A percentile compares a stretch with the other conserved stretches of the same genome.
These are phyloP conservation scores for Rhinolophus ferrumequinum DNA, from an alignment of 2,113 vertebrate species.

Conservation along the genomic window DNA sequence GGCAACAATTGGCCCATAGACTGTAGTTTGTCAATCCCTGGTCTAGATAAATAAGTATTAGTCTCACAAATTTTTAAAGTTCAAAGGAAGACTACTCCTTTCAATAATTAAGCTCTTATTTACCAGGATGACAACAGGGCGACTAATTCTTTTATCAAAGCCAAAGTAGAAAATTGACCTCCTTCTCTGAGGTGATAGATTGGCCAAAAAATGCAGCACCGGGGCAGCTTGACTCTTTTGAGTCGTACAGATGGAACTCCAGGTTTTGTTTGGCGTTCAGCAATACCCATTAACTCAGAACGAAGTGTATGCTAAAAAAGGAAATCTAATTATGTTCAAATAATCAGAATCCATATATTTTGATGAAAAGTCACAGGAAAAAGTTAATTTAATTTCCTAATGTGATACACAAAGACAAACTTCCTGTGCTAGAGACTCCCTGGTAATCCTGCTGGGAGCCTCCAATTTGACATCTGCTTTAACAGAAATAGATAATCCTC, in stretches of 20 bases:
- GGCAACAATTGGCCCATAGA: background rate
- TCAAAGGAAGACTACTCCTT: background rate
- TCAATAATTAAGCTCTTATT: slow-evolving; percentile 1
- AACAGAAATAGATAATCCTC: slow-evolving; percentile 20
- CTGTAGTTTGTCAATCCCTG: background rate
- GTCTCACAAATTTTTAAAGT: slow-evolving; percentile 4
- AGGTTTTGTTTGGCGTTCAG: background rate
- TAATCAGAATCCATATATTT: slow-evolving; percentile 71
- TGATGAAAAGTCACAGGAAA: slow-evolving; percentile 72
- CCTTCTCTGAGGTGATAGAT: background rate
- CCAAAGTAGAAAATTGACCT: background rate
- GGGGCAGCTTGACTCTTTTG: background rate
- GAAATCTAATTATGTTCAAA: slow-evolving; percentile 70
- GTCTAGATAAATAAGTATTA: background rate
- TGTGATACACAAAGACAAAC: slow-evolving; percentile 48
- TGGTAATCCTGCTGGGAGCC: slow-evolving; percentile 22
- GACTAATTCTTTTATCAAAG: background rate
- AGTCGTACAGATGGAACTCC: background rate
- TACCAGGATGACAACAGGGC: fast-evolving
- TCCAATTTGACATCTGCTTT: slow-evolving; percentile 51
- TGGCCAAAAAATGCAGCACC: background rate
- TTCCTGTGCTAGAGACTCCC: slow-evolving; percentile 35
- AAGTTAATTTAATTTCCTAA: slow-evolving; percentile 66
- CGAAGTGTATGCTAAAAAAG: slow-evolving; percentile 54
- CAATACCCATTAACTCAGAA: background rate